These are phyloP conservation scores for Ophonus ardosiacus DNA, from an alignment of 2,888 invertebrate species.

Conservation along the genomic window DNA sequence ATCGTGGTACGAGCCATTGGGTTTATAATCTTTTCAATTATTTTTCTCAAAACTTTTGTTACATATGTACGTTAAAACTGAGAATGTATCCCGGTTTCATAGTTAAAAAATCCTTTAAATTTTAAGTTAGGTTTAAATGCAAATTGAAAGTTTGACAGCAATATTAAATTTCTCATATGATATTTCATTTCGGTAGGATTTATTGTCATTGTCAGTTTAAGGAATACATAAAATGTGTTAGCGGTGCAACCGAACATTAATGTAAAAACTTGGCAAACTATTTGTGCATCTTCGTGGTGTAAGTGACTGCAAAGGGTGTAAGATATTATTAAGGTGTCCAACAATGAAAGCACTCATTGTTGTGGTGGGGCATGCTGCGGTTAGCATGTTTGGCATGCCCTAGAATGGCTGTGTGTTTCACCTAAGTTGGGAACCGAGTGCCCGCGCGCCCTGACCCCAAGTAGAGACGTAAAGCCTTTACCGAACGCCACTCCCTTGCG, in stretches of 20 bases:
- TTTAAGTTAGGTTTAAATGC: too few relatives aligned
- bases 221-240: not conserved
- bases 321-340: constrained; percentile 35
- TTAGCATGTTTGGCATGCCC: constrained; percentile 35
- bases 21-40: too few relatives aligned
- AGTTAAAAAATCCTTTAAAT: too few relatives aligned
- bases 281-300: not conserved
- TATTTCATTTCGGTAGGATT: not conserved
- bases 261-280: not conserved
- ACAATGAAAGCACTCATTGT: constrained; percentile 47
- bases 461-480: constrained; percentile 78
- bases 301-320: not conserved
- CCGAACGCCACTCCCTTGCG: constrained; percentile 87
- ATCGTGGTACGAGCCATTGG: too few relatives aligned
- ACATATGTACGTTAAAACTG: too few relatives aligned
- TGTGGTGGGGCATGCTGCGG: constrained; percentile 43
- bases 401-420: constrained; percentile 72
- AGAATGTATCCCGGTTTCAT: too few relatives aligned
- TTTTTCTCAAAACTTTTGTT: too few relatives aligned
- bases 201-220: not conserved
- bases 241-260: not conserved
- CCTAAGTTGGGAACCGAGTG: constrained; percentile 96
- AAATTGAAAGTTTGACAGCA: too few relatives aligned
- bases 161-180: too few relatives aligned
- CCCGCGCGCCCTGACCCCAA: constrained; percentile 84